These are phyloP conservation scores for Xyrauchen texanus DNA, from an alignment of 2,113 vertebrate genomes.

Conservation along the genomic window DNA sequence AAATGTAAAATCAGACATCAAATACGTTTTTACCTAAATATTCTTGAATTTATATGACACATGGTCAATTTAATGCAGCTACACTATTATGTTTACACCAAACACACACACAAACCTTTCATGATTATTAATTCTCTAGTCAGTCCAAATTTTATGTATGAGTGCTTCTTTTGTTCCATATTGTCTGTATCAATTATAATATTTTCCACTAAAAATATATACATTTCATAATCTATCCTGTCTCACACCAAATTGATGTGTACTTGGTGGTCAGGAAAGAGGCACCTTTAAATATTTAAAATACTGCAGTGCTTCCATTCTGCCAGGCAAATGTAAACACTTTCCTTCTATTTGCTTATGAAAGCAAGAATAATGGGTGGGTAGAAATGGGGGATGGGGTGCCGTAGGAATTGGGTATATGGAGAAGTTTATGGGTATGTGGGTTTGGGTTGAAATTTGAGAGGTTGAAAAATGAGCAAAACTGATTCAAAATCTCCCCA, in stretches of 20 bases:
- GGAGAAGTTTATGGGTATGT: neutral
- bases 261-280: constrained; percentile 5
- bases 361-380: neutral
- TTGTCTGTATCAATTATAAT: no score
- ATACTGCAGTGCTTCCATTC: constrained; percentile 34
- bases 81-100: no score
- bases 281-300: neutral
- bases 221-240: neutral
- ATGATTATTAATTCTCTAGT: no score
- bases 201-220: no score
- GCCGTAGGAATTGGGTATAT: neutral
- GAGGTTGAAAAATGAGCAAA: neutral
- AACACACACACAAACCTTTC: no score
- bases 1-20: no score
- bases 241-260: no score
- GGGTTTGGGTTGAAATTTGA: neutral
- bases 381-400: neutral
- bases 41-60: no score
- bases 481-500: neutral
- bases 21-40: no score
- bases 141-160: no score
- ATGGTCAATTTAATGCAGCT: no score
- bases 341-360: constrained; percentile 35
- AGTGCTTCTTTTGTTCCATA: no score
- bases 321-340: constrained; percentile 40